Evolutionary conservation across 2,113 vertebrate genomes (phyloP).

Genomic region (Petrocephalus microphthalmus): DNA sequence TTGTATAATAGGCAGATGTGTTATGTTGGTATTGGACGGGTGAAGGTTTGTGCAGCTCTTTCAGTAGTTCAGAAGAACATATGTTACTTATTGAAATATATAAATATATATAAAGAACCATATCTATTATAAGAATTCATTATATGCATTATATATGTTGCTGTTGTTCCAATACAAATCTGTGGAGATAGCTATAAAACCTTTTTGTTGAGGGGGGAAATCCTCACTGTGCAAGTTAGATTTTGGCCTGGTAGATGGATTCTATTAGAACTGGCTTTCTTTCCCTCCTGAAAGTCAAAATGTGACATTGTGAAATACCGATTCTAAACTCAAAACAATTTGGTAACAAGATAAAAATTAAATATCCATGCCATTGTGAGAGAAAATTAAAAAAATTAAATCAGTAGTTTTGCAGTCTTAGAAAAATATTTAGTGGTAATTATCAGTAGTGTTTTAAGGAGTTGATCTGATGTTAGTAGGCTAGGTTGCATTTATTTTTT

Average conservation of each 20-base stretch:
- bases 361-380: not conserved
- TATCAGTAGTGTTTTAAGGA: not conserved
- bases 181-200: not conserved
- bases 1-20: not conserved
- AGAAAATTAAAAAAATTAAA: not conserved
- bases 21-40: not conserved
- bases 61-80: not conserved
- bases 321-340: not conserved
- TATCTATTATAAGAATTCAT: not conserved
- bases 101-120: not conserved
- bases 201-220: not conserved
- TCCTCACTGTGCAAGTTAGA: not conserved
- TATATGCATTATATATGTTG: not conserved
- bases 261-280: not conserved
- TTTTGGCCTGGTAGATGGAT: not conserved
- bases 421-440: not conserved
- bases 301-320: not conserved
- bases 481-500: not conserved
- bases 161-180: not conserved
- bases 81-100: not conserved
- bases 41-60: not conserved
- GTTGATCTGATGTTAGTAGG: not conserved
- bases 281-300: not conserved
- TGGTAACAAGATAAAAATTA: not conserved
- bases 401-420: not conserved